These are phyloP conservation scores for Laupala kohalensis DNA, from an alignment of 1,140 invertebrate species.

Conservation along the genomic window DNA sequence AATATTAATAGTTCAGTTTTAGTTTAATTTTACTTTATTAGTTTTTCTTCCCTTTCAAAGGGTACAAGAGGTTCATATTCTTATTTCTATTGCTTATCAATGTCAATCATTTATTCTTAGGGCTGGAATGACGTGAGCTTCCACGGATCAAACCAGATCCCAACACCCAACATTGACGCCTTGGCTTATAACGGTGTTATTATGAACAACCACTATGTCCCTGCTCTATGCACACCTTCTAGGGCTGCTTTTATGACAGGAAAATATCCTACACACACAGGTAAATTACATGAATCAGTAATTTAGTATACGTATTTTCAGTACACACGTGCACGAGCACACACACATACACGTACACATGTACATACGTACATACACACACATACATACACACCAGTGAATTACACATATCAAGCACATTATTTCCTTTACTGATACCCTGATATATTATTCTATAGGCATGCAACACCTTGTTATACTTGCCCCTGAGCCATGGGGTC, in stretches of 20 bases:
- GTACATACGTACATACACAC: no score
- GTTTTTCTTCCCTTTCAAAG: no score
- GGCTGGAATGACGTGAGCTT: constrained; percentile 51
- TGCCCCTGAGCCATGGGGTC: constrained; percentile 55
- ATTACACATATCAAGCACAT: no score
- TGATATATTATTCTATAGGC: constrained; percentile 31
- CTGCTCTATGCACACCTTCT: constrained; percentile 36
- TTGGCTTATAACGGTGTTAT: constrained; percentile 31
- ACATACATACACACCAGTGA: no score
- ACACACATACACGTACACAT: no score
- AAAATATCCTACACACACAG: constrained; percentile 38
- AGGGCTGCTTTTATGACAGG: constrained; percentile 37
- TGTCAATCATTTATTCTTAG: constrained; percentile 26
- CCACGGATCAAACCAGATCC: constrained; percentile 41
- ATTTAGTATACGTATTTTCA: no score
- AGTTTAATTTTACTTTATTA: no score
- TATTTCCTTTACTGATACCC: no score
- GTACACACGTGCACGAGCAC: no score
- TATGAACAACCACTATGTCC: constrained; percentile 32
- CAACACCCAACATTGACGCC: constrained; percentile 37
- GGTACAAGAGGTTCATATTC: no score
- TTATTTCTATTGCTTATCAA: no score
- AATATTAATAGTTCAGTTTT: no score
- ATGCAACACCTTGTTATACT: constrained; percentile 66
- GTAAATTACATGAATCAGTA: constrained; percentile 15